phyloP scores from a whole-genome alignment of 2,888 invertebrate genomes.

The Masnerella sp. region DNA sequence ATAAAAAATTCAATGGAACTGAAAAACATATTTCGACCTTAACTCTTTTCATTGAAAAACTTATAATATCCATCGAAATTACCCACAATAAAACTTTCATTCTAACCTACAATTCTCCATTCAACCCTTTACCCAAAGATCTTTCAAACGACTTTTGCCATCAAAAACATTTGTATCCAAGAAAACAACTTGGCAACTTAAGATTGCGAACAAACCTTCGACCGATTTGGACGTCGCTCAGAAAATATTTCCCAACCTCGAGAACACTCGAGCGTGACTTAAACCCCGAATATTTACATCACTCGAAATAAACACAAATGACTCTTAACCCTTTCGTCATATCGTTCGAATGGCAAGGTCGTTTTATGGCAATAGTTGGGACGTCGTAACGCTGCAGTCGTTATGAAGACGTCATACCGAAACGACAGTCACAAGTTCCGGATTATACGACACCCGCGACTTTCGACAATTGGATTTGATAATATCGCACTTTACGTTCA shows the following conservation, averaged over 20 bases:
- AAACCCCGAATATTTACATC: conserved; percentile 35
- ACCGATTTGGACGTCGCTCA: neutral
- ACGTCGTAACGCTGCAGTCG: conserved; percentile 4
- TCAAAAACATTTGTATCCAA: conserved; percentile 3
- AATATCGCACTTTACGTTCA: conserved; percentile 1
- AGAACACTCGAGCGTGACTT: conserved; percentile 10
- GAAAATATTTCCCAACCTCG: conserved; percentile 10
- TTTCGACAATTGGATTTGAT: conserved; percentile 17
- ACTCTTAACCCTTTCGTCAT: conserved; percentile 33
- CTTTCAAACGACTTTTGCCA: conserved; percentile 8
- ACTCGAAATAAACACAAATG: conserved; percentile 16
- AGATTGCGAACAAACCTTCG: conserved; percentile 10
- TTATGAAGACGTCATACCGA: conserved; percentile 23
- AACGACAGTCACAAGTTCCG: conserved; percentile 4
- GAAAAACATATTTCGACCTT: no score
- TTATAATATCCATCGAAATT: no score
- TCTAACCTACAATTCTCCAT: conserved; percentile 7
- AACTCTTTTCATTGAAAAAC: no score
- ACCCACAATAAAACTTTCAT: conserved; percentile 25
- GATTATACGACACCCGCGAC: conserved; percentile 8
- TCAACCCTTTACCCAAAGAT: conserved; percentile 13
- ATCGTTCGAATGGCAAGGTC: conserved; percentile 1
- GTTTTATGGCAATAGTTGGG: conserved; percentile 7
- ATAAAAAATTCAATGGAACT: no score
- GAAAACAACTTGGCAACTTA: conserved; percentile 6